These are phyloP conservation scores for Aphodius sticticus DNA, from an alignment of 2,888 invertebrate species.

Conservation along the genomic window DNA sequence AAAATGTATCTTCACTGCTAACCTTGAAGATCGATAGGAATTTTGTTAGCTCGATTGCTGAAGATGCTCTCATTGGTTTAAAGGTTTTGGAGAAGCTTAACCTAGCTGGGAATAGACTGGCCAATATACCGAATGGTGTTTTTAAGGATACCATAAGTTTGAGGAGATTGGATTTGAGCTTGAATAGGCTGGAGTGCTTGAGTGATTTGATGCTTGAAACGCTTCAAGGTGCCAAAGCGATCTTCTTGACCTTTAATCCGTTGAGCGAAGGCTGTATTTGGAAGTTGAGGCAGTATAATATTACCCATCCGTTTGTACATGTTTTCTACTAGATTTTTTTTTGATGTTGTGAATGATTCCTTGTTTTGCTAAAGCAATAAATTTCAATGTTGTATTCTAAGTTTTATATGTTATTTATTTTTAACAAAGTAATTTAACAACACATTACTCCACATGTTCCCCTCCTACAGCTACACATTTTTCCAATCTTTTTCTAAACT, in stretches of 20 bases:
- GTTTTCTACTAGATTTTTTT: not conserved
- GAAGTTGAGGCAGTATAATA: not conserved
- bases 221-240: not conserved
- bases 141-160: constrained; percentile 14
- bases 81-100: not conserved
- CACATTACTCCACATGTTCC: too few relatives aligned
- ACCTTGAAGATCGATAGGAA: not conserved
- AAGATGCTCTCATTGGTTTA: constrained; percentile 19
- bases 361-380: too few relatives aligned
- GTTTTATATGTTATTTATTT: too few relatives aligned
- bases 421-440: too few relatives aligned
- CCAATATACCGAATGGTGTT: not conserved
- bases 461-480: too few relatives aligned
- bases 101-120: not conserved
- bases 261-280: not conserved
- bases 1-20: not conserved
- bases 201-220: not conserved
- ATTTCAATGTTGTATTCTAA: too few relatives aligned
- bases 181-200: constrained; percentile 14
- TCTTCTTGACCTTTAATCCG: not conserved
- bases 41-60: not conserved
- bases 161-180: constrained; percentile 4
- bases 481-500: too few relatives aligned
- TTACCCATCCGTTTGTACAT: not conserved
- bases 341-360: not conserved